Percentiles rank a stretch among this genome's conserved stretches.
These are phyloP conservation scores for Tribolium freemani DNA, from an alignment of 2,888 invertebrate genomes.

Conservation along the genomic window DNA sequence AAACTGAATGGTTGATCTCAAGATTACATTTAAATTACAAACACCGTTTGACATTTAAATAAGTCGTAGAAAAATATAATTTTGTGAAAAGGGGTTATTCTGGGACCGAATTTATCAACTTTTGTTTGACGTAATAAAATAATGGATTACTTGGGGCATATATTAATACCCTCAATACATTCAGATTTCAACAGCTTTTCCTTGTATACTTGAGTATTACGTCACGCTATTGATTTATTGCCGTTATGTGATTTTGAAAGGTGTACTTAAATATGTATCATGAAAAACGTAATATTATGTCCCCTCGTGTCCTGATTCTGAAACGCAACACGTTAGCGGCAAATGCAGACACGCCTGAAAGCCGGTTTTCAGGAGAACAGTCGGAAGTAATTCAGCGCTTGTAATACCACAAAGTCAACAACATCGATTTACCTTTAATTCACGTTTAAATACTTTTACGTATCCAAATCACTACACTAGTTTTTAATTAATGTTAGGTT, in stretches of 20 bases:
- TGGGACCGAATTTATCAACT: background rate
- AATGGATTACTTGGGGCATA: background rate
- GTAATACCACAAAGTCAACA: conserved; percentile 19
- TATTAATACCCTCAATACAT: background rate
- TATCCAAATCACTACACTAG: conserved; percentile 1
- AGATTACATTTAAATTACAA: background rate
- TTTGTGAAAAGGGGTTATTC: background rate
- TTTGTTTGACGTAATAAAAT: background rate
- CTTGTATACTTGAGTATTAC: conserved; percentile 13
- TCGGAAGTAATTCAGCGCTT: conserved; percentile 26
- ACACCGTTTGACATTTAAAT: background rate
- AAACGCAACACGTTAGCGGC: background rate
- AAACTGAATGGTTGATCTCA: background rate
- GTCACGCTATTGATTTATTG: conserved; percentile 11
- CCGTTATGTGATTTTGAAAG: background rate
- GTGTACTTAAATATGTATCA: background rate
- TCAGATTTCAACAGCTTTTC: background rate
- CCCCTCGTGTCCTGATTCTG: background rate
- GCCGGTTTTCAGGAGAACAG: conserved; percentile 24
- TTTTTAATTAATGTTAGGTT: conserved; percentile 19
- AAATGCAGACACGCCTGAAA: conserved; percentile 12
- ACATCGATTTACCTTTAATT: conserved; percentile 31
- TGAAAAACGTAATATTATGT: background rate
- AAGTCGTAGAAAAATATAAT: too few relatives aligned
- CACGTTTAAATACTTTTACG: conserved; percentile 12